These are phyloP conservation scores for Eupelmus urozonus DNA, from an alignment of 2,888 invertebrate genomes.

Conservation along the genomic window DNA sequence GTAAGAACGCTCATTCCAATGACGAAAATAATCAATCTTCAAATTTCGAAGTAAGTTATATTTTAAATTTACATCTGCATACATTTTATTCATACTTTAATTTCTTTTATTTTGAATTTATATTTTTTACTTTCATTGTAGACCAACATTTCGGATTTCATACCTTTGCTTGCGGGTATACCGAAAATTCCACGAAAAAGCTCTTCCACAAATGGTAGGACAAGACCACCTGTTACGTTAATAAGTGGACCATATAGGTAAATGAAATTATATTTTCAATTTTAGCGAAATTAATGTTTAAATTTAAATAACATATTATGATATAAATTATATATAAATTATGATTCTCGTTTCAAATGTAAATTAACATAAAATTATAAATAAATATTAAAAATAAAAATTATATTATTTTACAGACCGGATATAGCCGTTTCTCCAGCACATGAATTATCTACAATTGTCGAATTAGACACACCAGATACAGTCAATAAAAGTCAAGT, in stretches of 20 bases:
- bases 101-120: neutral
- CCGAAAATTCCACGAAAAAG: slow-evolving; percentile 64
- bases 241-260: slow-evolving; percentile 69
- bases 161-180: slow-evolving; percentile 69
- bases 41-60: slow-evolving; percentile 45
- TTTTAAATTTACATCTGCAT: neutral
- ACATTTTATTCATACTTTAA: neutral
- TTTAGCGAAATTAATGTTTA: neutral
- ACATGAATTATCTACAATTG: slow-evolving; percentile 84
- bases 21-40: slow-evolving; percentile 25
- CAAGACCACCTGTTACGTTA: slow-evolving; percentile 70
- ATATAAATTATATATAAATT: neutral
- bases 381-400: neutral
- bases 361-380: neutral
- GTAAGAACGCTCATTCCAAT: neutral
- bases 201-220: slow-evolving; percentile 61
- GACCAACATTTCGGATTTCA: slow-evolving; percentile 62
- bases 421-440: slow-evolving; percentile 54
- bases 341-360: neutral
- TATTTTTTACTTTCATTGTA: slow-evolving; percentile 26
- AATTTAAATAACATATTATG: too few relatives aligned
- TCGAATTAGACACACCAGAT: slow-evolving; percentile 84
- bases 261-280: slow-evolving; percentile 29
- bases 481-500: slow-evolving; percentile 76
- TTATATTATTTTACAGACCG: slow-evolving; percentile 30